These are phyloP conservation scores for Chlorospingus semifuscus DNA, from an alignment of 2,797 vertebrate species.

Conservation along the genomic window DNA sequence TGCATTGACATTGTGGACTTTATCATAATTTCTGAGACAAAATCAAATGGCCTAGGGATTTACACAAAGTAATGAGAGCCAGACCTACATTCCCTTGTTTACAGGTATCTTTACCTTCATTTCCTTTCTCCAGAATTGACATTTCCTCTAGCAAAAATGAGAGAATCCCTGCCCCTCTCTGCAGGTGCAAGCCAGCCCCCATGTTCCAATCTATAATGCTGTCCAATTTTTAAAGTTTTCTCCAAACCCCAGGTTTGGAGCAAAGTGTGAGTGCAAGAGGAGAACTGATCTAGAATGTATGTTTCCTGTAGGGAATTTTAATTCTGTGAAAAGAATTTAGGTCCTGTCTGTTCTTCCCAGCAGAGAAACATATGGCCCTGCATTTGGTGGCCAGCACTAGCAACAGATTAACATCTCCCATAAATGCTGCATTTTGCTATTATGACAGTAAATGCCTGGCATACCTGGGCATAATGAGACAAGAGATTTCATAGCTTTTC, in stretches of 20 bases:
- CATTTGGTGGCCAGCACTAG: not conserved
- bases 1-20: not conserved
- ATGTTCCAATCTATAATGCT: not conserved
- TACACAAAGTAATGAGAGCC: not conserved
- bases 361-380: not conserved
- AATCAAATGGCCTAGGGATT: not conserved
- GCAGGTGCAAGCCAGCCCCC: not conserved
- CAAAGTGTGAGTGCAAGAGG: not conserved
- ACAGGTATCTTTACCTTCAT: not conserved
- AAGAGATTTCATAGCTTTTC: not conserved
- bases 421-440: not conserved
- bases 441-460: not conserved
- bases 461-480: not conserved
- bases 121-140: not conserved
- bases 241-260: not conserved
- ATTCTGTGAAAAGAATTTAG: not conserved
- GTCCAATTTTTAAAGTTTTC: not conserved
- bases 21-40: not conserved
- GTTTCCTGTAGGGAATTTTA: not conserved
- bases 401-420: not conserved
- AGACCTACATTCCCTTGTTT: not conserved
- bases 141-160: not conserved
- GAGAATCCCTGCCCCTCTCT: not conserved
- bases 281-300: not conserved
- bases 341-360: not conserved